Percentiles rank a stretch among this genome's conserved stretches.
Evolutionary conservation across 2,888 invertebrate genomes (phyloP).

Genomic region (Oithona nana): DNA sequence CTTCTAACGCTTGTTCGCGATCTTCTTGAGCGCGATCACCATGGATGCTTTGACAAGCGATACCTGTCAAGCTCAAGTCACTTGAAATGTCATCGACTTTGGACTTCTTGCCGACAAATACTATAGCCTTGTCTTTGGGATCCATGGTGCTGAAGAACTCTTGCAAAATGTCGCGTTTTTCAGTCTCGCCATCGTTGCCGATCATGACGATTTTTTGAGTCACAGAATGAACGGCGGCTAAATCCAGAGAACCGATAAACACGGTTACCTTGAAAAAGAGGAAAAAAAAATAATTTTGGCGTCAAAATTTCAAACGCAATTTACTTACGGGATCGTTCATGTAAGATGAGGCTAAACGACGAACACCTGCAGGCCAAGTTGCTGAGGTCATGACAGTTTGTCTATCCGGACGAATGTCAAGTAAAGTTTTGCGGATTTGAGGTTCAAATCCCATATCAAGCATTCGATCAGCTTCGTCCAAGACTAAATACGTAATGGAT

Average conservation of each 20-base stretch:
- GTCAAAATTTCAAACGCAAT: too few species aligned
- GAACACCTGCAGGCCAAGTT: constrained; percentile 79
- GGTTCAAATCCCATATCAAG: constrained; percentile 38
- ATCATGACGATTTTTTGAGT: constrained; percentile 45
- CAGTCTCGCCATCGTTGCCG: constrained; percentile 39
- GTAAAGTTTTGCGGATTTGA: constrained; percentile 50
- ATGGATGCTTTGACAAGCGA: constrained; percentile 60
- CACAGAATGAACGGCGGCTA: constrained; percentile 74
- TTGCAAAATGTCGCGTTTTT: constrained; percentile 46
- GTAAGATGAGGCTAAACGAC: constrained; percentile 62
- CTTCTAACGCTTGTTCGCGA: constrained; percentile 48
- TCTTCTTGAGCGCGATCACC: constrained; percentile 62
- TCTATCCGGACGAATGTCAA: constrained; percentile 62
- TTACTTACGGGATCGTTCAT: constrained; percentile 77
- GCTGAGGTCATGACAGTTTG: constrained; percentile 95
- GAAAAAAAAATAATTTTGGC: too few species aligned
- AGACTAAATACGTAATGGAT: constrained; percentile 62
- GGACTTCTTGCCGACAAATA: constrained; percentile 73
- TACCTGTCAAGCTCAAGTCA: constrained; percentile 45
- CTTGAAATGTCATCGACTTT: constrained; percentile 63
- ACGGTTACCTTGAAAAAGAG: too few species aligned
- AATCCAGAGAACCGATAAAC: constrained; percentile 48
- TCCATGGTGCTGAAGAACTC: constrained; percentile 50
- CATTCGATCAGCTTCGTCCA: constrained; percentile 71
- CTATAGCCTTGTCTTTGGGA: constrained; percentile 59